A percentile compares a stretch with the other conserved stretches of the same genome.
Evolutionary conservation across 2,797 vertebrate genomes (phyloP).

Genomic region (Odontamblyopus rebecca): DNA sequence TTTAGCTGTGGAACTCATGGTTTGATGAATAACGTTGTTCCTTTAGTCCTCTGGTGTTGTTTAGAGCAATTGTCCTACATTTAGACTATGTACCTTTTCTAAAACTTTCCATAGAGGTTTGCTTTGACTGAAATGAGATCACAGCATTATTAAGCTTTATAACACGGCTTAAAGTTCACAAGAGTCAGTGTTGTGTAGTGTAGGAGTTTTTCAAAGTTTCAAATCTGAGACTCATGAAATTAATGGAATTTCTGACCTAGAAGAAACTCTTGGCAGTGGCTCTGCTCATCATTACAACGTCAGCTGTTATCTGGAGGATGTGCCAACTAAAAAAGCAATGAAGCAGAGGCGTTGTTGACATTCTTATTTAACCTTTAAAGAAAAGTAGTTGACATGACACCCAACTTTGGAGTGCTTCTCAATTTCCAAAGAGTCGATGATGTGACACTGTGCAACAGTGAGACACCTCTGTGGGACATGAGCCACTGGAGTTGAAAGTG

Average conservation of each 20-base stretch:
- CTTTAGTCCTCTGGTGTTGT: not conserved
- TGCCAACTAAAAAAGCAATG: not conserved
- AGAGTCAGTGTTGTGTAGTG: too few relatives aligned
- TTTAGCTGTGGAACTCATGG: not conserved
- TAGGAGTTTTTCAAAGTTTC: too few relatives aligned
- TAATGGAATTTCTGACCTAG: not conserved
- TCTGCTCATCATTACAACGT: not conserved
- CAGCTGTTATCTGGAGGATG: not conserved
- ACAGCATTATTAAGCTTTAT: too few relatives aligned
- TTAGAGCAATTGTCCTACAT: too few relatives aligned
- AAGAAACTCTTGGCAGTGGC: not conserved
- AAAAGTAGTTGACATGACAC: not conserved
- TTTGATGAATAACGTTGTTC: not conserved
- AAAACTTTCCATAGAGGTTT: too few relatives aligned
- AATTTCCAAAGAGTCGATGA: not conserved
- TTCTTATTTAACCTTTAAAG: not conserved
- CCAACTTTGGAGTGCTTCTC: not conserved
- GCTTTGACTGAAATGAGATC: too few relatives aligned
- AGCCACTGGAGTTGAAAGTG: constrained; percentile 2
- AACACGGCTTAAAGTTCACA: too few relatives aligned
- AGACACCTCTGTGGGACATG: not conserved
- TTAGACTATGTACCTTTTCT: too few relatives aligned
- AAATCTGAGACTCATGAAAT: not conserved
- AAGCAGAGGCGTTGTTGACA: not conserved
- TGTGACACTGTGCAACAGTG: not conserved